Percentiles rank a stretch among this genome's conserved stretches.
Evolutionary conservation across 2,797 vertebrate species (phyloP).

Genomic region (Merluccius polli): DNA sequence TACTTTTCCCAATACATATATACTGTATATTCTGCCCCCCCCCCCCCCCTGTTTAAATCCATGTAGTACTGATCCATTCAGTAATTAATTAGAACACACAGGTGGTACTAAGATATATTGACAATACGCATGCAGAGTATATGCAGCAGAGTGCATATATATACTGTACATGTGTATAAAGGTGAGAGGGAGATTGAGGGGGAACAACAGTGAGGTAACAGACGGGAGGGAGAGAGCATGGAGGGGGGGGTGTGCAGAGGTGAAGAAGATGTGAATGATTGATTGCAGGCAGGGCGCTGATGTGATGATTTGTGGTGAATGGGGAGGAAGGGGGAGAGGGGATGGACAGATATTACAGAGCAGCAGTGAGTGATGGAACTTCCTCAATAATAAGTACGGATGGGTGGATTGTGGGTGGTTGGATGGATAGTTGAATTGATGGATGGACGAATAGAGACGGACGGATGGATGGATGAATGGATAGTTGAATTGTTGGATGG

Average conservation of each 20-base stretch:
- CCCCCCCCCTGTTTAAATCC: background rate
- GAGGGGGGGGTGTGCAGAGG: constrained; percentile 19
- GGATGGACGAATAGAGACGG: background rate
- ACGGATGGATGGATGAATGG: background rate
- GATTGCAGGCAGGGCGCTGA: constrained; percentile 34
- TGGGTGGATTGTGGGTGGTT: constrained; percentile 43
- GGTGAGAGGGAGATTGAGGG: background rate
- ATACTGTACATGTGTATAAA: background rate
- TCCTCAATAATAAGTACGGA: background rate
- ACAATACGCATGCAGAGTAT: background rate
- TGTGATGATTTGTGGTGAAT: constrained; percentile 35
- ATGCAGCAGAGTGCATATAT: too few species aligned
- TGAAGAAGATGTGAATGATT: constrained; percentile 38
- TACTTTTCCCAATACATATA: background rate
- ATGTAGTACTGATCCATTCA: background rate
- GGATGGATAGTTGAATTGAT: constrained; percentile 26
- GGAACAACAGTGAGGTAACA: background rate
- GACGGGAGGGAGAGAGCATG: constrained; percentile 7
- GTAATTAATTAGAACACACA: background rate
- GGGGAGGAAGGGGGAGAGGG: constrained; percentile 11
- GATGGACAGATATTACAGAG: background rate
- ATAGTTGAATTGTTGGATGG: background rate
- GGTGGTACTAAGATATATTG: background rate
- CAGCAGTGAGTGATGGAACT: constrained; percentile 27
- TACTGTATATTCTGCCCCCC: background rate